Conservation (phyloP, 1,140 invertebrate genomes). For the Drosophila sechellia region DNA sequence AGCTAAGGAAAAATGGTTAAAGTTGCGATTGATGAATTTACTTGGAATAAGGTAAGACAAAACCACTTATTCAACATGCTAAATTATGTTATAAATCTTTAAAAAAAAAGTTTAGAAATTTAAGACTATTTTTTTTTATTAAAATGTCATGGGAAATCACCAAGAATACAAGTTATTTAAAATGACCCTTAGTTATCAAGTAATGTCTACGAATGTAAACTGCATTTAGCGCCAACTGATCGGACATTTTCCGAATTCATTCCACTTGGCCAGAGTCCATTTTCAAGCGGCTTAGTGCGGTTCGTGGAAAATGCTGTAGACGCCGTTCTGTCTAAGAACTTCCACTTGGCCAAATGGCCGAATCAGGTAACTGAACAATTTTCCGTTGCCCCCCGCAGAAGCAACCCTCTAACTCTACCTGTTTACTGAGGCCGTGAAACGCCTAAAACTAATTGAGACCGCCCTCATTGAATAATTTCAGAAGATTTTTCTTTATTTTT, state of each 20-base stretch:
- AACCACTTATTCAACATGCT: no score
- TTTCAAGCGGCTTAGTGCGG: constrained; percentile 52
- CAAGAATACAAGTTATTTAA: no score
- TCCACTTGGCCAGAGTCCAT: constrained; percentile 17
- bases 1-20: neutral
- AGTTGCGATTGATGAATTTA: neutral
- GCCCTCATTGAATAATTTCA: constrained; percentile 82
- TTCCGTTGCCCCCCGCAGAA: constrained; percentile 17
- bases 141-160: no score
- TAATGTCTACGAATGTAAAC: constrained; percentile 26
- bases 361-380: constrained; percentile 61
- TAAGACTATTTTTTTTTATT: no score
- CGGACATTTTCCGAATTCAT: constrained; percentile 3
- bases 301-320: constrained; percentile 62
- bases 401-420: constrained; percentile 43
- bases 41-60: no score
- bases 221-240: constrained; percentile 38
- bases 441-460: constrained; percentile 82
- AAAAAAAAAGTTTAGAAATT: no score
- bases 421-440: constrained; percentile 56
- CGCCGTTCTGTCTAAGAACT: constrained; percentile 64
- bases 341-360: constrained; percentile 62
- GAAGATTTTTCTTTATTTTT: constrained; percentile 55
- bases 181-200: neutral
- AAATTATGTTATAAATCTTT: no score